These are phyloP conservation scores for Dryococelus australis DNA, from an alignment of 2,888 invertebrate species.

Conservation along the genomic window DNA sequence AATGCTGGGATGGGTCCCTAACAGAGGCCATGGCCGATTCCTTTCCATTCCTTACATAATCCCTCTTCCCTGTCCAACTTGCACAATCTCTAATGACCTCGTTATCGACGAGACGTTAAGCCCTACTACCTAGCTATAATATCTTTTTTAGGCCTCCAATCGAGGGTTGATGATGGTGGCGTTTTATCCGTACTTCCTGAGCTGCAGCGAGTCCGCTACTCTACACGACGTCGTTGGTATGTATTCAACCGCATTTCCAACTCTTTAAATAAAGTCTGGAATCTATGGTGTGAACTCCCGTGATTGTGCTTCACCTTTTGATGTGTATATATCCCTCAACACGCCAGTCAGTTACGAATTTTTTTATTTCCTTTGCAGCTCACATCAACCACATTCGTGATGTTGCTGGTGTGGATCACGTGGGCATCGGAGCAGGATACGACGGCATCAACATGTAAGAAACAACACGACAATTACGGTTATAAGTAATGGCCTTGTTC, in stretches of 20 bases:
- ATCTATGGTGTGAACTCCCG: no score
- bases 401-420: constrained; percentile 55
- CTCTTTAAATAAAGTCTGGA: no score
- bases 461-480: background rate
- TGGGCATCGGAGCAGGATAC: constrained; percentile 57
- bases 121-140: no score
- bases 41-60: no score
- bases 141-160: constrained; percentile 63
- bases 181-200: constrained; percentile 68
- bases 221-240: constrained; percentile 68
- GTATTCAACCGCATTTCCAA: constrained; percentile 47
- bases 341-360: background rate
- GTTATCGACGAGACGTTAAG: no score
- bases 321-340: no score
- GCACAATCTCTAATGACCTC: no score
- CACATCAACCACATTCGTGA: constrained; percentile 56
- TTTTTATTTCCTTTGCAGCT: constrained; percentile 48
- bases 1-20: no score
- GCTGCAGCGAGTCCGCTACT: constrained; percentile 66
- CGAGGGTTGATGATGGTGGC: constrained; percentile 73
- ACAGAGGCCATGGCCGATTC: no score
- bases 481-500: no score
- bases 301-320: no score
- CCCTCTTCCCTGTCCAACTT: no score
- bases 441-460: constrained; percentile 57